Evolutionary conservation across 2,888 invertebrate species (phyloP).

Genomic region (Oscheius sp.): DNA sequence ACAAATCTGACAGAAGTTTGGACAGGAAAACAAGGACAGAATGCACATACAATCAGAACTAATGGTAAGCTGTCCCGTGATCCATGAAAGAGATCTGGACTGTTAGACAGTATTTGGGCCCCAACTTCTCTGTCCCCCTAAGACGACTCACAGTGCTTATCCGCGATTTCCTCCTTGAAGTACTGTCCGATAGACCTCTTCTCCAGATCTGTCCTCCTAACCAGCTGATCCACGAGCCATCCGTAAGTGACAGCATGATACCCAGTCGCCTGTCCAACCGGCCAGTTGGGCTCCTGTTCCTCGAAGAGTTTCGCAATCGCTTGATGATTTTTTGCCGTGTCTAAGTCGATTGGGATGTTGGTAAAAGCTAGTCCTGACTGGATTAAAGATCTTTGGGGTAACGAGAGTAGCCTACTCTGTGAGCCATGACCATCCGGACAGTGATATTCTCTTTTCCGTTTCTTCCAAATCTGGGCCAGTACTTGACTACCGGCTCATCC

Average conservation of each 20-base stretch:
- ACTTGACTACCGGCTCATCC: slow-evolving; percentile 71
- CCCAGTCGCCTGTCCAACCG: slow-evolving; percentile 70
- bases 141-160: slow-evolving; percentile 30
- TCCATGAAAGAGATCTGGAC: too few species aligned
- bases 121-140: neutral
- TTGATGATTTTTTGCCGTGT: slow-evolving; percentile 70
- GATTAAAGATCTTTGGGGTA: neutral
- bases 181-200: slow-evolving; percentile 72
- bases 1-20: too few species aligned
- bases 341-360: slow-evolving; percentile 70
- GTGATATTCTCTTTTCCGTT: slow-evolving; percentile 75
- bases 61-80: too few species aligned
- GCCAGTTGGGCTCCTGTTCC: slow-evolving; percentile 69
- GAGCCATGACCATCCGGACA: slow-evolving; percentile 67
- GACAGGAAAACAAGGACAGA: too few species aligned
- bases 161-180: slow-evolving; percentile 61
- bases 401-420: slow-evolving; percentile 37
- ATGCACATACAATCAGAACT: too few species aligned
- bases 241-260: slow-evolving; percentile 74
- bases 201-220: slow-evolving; percentile 72
- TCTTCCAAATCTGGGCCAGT: slow-evolving; percentile 76
- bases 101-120: too few species aligned
- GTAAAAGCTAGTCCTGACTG: slow-evolving; percentile 74
- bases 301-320: slow-evolving; percentile 73
- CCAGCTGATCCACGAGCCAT: slow-evolving; percentile 70